A percentile compares a stretch with the other conserved stretches of the same genome.
These are phyloP conservation scores for Pandemis heparana DNA, from an alignment of 2,888 invertebrate genomes.

Conservation along the genomic window DNA sequence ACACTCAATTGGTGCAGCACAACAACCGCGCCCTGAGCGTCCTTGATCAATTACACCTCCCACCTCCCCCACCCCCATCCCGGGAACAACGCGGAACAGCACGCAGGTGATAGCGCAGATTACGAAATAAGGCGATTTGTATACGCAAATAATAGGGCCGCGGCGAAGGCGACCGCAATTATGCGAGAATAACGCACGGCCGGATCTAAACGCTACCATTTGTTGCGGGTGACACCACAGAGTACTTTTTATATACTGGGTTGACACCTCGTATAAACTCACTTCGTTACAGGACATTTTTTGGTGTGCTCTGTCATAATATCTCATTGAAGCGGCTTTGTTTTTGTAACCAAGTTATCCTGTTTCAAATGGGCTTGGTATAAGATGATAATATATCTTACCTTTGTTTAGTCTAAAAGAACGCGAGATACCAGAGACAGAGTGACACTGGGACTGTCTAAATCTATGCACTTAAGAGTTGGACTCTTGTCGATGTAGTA, in stretches of 20 bases:
- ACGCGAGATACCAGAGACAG: too few relatives aligned
- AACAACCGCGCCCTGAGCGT: neutral
- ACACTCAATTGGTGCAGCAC: conserved; percentile 6
- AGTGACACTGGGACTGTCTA: too few relatives aligned
- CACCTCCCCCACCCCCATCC: neutral
- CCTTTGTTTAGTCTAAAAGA: too few relatives aligned
- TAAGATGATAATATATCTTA: too few relatives aligned
- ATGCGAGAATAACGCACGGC: neutral
- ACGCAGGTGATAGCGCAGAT: conserved; percentile 24
- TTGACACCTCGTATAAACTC: conserved; percentile 4
- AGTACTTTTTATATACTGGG: too few relatives aligned
- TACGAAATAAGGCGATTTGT: conserved; percentile 30
- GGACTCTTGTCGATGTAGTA: too few relatives aligned
- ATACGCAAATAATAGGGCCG: conserved; percentile 7
- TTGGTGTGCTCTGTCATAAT: neutral
- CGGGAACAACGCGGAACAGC: neutral
- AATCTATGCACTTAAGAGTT: too few relatives aligned
- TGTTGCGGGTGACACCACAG: neutral
- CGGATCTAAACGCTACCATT: neutral
- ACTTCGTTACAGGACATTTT: neutral
- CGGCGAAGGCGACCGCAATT: conserved; percentile 12
- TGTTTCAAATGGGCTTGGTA: neutral
- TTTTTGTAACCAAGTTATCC: neutral
- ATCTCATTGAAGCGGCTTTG: neutral
- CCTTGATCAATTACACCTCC: conserved; percentile 5